phyloP scores from a whole-genome alignment of 1,140 invertebrate species.

The Ectropis grisescens region DNA sequence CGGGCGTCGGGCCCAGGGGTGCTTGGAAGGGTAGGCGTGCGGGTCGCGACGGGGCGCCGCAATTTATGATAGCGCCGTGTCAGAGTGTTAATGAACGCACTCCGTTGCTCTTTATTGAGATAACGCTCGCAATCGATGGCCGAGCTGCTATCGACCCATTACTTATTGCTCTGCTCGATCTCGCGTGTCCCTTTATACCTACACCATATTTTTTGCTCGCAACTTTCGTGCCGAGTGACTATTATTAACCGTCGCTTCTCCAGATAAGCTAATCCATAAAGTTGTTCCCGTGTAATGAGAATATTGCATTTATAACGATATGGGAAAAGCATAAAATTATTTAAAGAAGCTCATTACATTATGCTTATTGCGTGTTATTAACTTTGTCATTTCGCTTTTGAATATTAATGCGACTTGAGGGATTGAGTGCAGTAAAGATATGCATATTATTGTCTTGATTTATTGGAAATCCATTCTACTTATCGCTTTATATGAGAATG shows the following conservation, averaged over 20 bases:
- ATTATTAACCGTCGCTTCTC: slow-evolving; percentile 40
- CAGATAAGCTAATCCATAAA: slow-evolving; percentile 46
- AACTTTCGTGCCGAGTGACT: slow-evolving; percentile 44
- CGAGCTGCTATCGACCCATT: slow-evolving; percentile 37
- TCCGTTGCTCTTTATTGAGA: slow-evolving; percentile 67
- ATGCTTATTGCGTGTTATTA: slow-evolving; percentile 17
- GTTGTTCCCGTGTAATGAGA: slow-evolving; percentile 24
- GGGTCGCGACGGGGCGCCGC: slow-evolving; percentile 52
- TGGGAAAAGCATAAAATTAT: slow-evolving; percentile 3
- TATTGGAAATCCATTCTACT: too few relatives aligned
- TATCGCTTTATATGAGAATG: too few relatives aligned
- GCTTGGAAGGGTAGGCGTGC: slow-evolving; percentile 35
- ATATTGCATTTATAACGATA: slow-evolving; percentile 16
- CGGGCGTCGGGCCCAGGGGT: slow-evolving; percentile 40
- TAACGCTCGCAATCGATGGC: slow-evolving; percentile 60
- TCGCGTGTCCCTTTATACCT: slow-evolving; percentile 54
- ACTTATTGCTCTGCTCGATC: slow-evolving; percentile 52
- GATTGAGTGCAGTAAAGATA: too few relatives aligned
- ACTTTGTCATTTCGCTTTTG: slow-evolving; percentile 13
- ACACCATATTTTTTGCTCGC: slow-evolving; percentile 38
- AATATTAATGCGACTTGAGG: slow-evolving; percentile 6
- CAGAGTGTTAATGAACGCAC: slow-evolving; percentile 66
- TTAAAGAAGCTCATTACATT: slow-evolving; percentile 4
- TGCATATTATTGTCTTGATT: too few relatives aligned
- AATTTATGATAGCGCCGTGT: slow-evolving; percentile 66